Evolutionary conservation across 2,888 invertebrate species (phyloP), one percentile per base, ranked within the genome.

Genomic region (Mimumesa dahlbomi): DNA sequence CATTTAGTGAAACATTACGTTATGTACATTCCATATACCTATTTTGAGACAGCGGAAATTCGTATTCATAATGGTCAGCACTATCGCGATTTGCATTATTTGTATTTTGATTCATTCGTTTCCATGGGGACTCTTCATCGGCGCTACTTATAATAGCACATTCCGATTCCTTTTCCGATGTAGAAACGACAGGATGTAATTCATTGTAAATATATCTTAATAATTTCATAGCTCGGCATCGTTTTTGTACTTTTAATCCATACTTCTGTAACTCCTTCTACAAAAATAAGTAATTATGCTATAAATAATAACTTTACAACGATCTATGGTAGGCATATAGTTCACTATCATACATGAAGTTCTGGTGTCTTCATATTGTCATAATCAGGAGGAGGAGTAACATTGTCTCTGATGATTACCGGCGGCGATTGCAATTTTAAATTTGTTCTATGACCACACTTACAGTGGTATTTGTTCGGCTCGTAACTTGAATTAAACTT

Each of bases 191-290:
- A 45, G 91, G 91, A 83, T 92, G 92, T 21, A 91, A 89, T 75
- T 91, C 89, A n/a, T 91, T 88, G 79, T 92, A 92, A 74, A 93
- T 91, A 65, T 92, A 91, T 40, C 90, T 88, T 54, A 93, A 86
- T 52, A 93, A 77, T 65, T 89, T 85, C 45, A 91, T 90, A 64
- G 92, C 92, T 82, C 91, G 91, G 13, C 89, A 89, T 58, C 91
- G 90, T 19, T 90, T 90, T 36, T 92, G 87, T 22, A 90, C 87
- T 68, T 91, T 91, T 4, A 93, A 84, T 29, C 93, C 93, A 82
- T 89, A 91, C 75, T 89, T 91, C 19, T 90, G 86, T 57, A 92
- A 87, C 77, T 91, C 91, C 84, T 85, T 88, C 92, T 92, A 83
- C 2, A n/a, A n/a, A 84, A 81, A 50, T 2, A 61, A 61, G 63